Percentiles rank a stretch among this genome's conserved stretches.
Evolutionary conservation across 2,797 vertebrate species (phyloP).

Genomic region (Pyrocephalus nanus): DNA sequence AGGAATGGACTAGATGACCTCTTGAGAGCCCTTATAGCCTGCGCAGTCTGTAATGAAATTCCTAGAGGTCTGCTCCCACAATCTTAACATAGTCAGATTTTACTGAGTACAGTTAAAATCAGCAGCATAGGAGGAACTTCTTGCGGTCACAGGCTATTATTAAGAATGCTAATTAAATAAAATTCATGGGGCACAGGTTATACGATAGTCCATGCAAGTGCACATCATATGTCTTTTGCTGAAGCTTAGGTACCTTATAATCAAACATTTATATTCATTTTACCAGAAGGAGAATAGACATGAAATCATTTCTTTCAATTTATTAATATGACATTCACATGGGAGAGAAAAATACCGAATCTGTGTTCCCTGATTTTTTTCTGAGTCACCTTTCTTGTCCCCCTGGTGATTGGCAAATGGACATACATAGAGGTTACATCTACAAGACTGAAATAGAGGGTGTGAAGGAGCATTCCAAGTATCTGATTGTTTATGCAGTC

Average conservation of each 20-base stretch:
- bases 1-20: background rate
- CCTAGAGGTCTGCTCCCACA: background rate
- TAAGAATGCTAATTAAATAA: background rate
- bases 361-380: background rate
- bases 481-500: background rate
- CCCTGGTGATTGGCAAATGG: background rate
- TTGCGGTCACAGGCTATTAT: background rate
- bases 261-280: background rate
- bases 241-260: background rate
- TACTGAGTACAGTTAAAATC: background rate
- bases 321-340: background rate
- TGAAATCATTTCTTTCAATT: background rate
- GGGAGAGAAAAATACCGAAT: background rate
- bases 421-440: background rate
- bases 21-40: background rate
- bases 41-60: background rate
- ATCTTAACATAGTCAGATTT: background rate
- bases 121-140: background rate
- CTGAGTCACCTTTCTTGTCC: background rate
- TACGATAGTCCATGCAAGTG: background rate
- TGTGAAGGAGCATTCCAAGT: background rate
- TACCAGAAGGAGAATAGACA: background rate
- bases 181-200: background rate
- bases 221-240: background rate
- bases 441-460: background rate